Conservation (phyloP, 2,888 invertebrate genomes). For the Mesorhabditis belari region DNA sequence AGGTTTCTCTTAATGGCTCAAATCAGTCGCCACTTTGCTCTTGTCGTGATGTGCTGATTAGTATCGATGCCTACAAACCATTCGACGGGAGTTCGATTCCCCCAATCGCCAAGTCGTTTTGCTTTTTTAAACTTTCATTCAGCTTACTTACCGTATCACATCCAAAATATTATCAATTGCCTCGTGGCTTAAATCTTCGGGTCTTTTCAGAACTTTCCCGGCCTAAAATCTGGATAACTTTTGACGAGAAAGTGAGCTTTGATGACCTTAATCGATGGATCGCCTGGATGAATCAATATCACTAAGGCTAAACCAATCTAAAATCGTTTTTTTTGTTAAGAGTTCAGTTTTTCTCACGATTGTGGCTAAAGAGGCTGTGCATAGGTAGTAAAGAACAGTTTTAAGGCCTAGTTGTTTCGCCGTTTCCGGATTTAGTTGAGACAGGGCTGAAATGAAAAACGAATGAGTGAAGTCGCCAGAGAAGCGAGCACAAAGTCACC, state of each 20-base stretch:
- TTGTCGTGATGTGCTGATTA: too few species aligned
- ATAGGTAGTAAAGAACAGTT: not conserved
- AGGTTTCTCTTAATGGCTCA: too few species aligned
- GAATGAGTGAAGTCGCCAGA: too few species aligned
- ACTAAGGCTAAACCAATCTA: not conserved
- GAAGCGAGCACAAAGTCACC: too few species aligned
- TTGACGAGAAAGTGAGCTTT: not conserved
- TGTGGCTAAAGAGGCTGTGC: not conserved
- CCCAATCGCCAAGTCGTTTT: too few species aligned
- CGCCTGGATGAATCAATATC: not conserved
- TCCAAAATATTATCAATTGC: not conserved
- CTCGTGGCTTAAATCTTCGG: not conserved
- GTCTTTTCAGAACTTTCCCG: not conserved
- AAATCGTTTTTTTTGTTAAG: not conserved
- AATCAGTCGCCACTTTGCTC: too few species aligned
- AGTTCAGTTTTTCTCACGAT: not conserved
- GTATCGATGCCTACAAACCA: too few species aligned
- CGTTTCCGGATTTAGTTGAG: not conserved
- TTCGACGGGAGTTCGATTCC: too few species aligned
- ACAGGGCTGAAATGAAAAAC: too few species aligned
- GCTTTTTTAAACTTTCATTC: too few species aligned
- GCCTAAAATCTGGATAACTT: not conserved
- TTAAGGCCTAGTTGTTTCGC: not conserved
- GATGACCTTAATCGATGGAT: not conserved
- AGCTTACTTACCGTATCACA: not conserved